These are phyloP conservation scores for Acanthococcus lagerstroemiae DNA, from an alignment of 2,888 invertebrate genomes.

Conservation along the genomic window DNA sequence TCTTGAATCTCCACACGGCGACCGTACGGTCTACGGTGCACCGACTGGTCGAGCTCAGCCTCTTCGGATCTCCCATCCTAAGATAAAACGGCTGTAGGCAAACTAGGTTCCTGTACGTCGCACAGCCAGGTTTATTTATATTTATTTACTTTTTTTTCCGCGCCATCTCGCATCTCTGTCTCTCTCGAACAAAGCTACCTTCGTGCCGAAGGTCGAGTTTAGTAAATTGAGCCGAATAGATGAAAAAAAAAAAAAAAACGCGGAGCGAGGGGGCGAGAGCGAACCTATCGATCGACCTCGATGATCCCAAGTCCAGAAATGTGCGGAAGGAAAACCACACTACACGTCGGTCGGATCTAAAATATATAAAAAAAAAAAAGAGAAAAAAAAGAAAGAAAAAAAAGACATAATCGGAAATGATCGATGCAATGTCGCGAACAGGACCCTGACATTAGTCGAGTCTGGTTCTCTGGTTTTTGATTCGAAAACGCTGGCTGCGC, in stretches of 20 bases:
- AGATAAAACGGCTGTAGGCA: too few species aligned
- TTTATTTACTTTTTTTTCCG: too few species aligned
- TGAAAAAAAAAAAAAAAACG: not conserved
- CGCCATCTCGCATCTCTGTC: too few species aligned
- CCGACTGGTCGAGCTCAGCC: too few species aligned
- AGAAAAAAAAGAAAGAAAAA: not conserved
- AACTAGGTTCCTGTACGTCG: too few species aligned
- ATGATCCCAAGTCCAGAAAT: conserved; percentile 17
- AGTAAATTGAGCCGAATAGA: conserved; percentile 4
- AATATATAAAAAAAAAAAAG: not conserved
- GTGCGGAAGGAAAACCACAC: conserved; percentile 29
- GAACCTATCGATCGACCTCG: conserved; percentile 22
- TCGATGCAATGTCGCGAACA: conserved; percentile 22
- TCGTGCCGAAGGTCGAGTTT: not conserved
- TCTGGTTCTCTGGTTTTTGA: conserved; percentile 7
- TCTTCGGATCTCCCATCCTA: too few species aligned
- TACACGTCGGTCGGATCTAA: conserved; percentile 1
- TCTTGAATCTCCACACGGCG: too few species aligned
- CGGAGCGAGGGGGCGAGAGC: conserved; percentile 17
- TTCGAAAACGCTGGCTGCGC: conserved; percentile 2
- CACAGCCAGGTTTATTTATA: too few species aligned
- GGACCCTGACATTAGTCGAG: conserved; percentile 28
- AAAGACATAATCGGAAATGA: conserved; percentile 28
- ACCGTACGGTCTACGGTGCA: too few species aligned
- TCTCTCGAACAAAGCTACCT: conserved; percentile 23